phyloP scores from a whole-genome alignment of 1,140 invertebrate genomes.

The Drosophila teissieri region DNA sequence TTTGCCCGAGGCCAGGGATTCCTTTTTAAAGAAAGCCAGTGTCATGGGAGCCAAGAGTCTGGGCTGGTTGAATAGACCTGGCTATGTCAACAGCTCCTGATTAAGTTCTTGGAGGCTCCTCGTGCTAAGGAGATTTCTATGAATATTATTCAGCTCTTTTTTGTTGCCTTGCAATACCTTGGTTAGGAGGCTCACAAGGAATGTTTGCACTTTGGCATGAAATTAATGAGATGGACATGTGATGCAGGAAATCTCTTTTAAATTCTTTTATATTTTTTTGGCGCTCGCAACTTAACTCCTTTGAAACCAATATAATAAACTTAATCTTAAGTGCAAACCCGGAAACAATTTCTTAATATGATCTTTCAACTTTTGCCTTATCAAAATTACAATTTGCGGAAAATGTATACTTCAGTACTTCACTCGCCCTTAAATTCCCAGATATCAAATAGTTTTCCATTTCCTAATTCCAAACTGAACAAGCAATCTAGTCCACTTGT shows the following conservation, averaged over 20 bases:
- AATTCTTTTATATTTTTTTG: conserved; percentile 15
- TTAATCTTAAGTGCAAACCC: too few relatives aligned
- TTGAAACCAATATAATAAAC: background rate
- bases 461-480: background rate
- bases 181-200: conserved; percentile 14
- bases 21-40: conserved; percentile 16
- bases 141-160: conserved; percentile 24
- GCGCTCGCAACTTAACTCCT: background rate
- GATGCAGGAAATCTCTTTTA: conserved; percentile 18
- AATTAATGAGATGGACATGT: conserved; percentile 20
- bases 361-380: too few relatives aligned
- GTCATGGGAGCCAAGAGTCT: conserved; percentile 24
- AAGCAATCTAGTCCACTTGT: conserved; percentile 15
- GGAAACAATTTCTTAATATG: background rate
- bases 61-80: conserved; percentile 21
- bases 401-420: background rate
- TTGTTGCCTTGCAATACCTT: background rate
- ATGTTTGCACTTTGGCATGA: conserved; percentile 22
- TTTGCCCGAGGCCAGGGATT: conserved; percentile 43
- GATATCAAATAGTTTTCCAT: background rate
- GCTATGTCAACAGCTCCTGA: conserved; percentile 51
- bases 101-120: conserved; percentile 51
- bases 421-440: background rate
- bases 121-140: conserved; percentile 13
- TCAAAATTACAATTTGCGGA: background rate